Percentiles rank a stretch among this genome's conserved stretches.
phyloP scores from a whole-genome alignment of 2,888 invertebrate genomes.

The Rapana venosa region DNA sequence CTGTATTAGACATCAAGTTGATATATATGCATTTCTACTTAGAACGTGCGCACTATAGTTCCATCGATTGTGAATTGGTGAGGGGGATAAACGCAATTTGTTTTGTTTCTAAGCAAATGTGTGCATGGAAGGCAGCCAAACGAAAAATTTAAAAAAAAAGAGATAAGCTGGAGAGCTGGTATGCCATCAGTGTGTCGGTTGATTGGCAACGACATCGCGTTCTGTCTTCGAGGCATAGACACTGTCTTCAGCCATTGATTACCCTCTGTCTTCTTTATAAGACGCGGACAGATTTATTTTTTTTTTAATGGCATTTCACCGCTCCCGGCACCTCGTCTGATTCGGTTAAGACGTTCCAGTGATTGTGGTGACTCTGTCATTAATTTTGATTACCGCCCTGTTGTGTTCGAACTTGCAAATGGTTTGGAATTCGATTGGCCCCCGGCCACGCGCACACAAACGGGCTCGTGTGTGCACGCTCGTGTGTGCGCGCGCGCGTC shows the following conservation, averaged over 20 bases:
- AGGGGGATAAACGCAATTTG: no score
- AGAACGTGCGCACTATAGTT: no score
- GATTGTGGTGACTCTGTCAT: not conserved
- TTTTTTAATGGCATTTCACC: not conserved
- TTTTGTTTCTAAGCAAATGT: no score
- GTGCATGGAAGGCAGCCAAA: no score
- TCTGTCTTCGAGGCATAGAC: not conserved
- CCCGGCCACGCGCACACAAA: not conserved
- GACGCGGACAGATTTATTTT: not conserved
- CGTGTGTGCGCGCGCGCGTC: no score
- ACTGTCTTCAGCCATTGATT: not conserved
- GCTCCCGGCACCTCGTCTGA: not conserved
- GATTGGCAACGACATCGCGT: not conserved
- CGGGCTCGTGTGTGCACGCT: no score
- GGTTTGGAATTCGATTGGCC: not conserved
- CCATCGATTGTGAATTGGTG: no score
- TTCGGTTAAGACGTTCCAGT: not conserved
- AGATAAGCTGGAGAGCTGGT: no score
- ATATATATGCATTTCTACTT: no score
- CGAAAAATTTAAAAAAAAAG: no score
- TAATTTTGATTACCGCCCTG: constrained; percentile 16
- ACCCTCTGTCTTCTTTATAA: not conserved
- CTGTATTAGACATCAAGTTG: no score
- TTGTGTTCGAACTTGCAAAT: constrained; percentile 22
- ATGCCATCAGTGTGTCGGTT: not conserved